Evolutionary conservation across 2,888 invertebrate species (phyloP), one percentile per base, ranked within the genome.

Genomic region (Andrena trimmerana): DNA sequence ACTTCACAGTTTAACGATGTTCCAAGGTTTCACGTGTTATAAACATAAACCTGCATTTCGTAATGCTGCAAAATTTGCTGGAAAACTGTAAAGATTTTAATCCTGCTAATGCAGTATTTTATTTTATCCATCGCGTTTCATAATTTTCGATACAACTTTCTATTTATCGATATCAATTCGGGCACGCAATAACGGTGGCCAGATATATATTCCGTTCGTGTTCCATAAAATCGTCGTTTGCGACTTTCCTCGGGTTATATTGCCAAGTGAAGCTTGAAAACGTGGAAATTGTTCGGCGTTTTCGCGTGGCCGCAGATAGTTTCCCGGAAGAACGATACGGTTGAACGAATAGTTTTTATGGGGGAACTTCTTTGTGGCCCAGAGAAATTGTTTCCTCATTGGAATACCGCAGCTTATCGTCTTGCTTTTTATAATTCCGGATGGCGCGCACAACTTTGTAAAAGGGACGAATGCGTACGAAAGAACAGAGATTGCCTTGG

Each of bases 301-400:
- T 57, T 31, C 36, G 16, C 36, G 16, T 13, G 33, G 24, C 36
- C 16, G 3, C 24, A 27, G 33, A 69, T 57, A 54, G 33, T 36
- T 69, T 57, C n/a, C 24, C 4, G n/a, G 27, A 57, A 16, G 59
- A 59, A 36, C 20, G 24, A 16, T 24, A 48, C 69, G n/a, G 42
- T 5, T 27, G 42, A 42, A 59, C 69, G 69, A n/a, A 27, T 42
- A n/a, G 59, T 42, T 69, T 69, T 69, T 42, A 42, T 10, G n/a
- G 36, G 13, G 13, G 29, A 48, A 71, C 70, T 60, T 60, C 31
- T 13, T 42, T 24, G n/a, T 31, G 50, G 24, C 48, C n/a, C 8
- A 13, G 60, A 50, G 48, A 60, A 60, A 62, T 71, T 62, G 70
- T 31, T 71, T 48, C 10, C 48, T n/a, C 29, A 20, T 48, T 62